A percentile compares a stretch with the other conserved stretches of the same genome.
Conservation (phyloP, 1,140 invertebrate genomes). For the Camponotus pennsylvanicus region DNA sequence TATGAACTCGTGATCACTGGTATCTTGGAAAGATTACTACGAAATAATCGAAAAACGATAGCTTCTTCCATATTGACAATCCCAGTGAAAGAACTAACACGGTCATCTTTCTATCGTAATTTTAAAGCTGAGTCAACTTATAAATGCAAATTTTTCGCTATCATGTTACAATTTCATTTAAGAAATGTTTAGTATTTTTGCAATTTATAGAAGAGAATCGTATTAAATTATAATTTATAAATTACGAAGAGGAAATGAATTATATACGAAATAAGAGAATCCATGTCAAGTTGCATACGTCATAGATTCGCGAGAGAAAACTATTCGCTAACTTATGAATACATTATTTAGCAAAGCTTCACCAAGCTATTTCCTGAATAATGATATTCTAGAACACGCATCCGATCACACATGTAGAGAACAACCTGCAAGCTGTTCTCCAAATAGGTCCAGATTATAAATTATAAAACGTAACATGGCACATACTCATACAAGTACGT, state of each 20-base stretch:
- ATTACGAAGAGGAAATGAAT: neutral
- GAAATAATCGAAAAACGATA: slow-evolving; percentile 46
- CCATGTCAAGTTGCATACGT: neutral
- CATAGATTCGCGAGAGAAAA: slow-evolving; percentile 4
- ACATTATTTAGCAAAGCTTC: slow-evolving; percentile 19
- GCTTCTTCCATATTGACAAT: slow-evolving; percentile 4
- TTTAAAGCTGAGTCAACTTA: slow-evolving; percentile 21
- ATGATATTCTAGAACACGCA: slow-evolving; percentile 12
- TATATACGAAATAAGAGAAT: neutral
- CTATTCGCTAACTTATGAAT: slow-evolving; percentile 24
- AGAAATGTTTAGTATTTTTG: neutral
- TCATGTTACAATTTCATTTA: neutral
- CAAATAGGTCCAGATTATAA: slow-evolving; percentile 20
- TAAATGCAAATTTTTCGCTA: neutral
- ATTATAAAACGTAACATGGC: neutral
- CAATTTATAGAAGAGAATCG: neutral
- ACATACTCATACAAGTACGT: neutral
- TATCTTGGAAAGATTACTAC: slow-evolving; percentile 43
- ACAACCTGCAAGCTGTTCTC: neutral
- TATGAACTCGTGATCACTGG: slow-evolving; percentile 48
- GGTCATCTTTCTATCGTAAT: slow-evolving; percentile 5
- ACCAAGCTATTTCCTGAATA: slow-evolving; percentile 22
- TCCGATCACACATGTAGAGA: neutral
- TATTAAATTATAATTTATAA: slow-evolving; percentile 10
- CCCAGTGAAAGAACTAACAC: neutral